Base-by-base conservation (phyloP, 2,797 vertebrate species). In the Cygnus olor region DNA sequence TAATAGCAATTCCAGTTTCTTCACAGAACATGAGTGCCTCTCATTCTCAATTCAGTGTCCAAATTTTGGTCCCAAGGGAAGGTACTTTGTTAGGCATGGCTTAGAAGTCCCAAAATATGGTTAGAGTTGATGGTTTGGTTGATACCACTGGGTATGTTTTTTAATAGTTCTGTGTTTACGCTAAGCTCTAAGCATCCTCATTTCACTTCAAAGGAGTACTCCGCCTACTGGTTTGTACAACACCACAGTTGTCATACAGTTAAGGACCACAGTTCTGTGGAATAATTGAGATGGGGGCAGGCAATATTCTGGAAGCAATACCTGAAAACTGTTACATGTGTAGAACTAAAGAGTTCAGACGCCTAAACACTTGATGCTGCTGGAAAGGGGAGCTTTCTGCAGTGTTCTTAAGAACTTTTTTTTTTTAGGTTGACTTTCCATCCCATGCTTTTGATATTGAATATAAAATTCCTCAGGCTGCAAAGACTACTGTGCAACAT, bases 391-490 rank as follows among this genome's bases (percentile, higher is more conserved):
- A 63, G 6, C 28, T 65, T 72, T 51, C 38, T 80, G 9, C 51
- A 4, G 14, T 79, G 10, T 56, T 81, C 53, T 63, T 53, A 45
- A 58, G 20, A 45, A 51, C 34, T 44, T 80, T 89, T 45, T 68
- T 77, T 94, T 56, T 91, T 17, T 49, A 99, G 99, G 98, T 99
- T 98, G 99, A 99, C 82, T 99, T 99, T 68, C 99, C 99, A 60
- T 98, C 95, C 82, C 98, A 98, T 51, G 22, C 97, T 6, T 97
- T 98, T 96, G 98, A 99, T 66, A 98, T 99, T 94, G 97, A 99
- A 83, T 99, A 99, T 71, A 98, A 98, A 88, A 98, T 97, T 85
- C 99, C 99, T 63, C 98, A 98, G 79, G 97, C 98, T 83, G 96
- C 97, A 21, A 96, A 97, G 40, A 97, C 96, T 89, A 93, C 97